Conservation (phyloP, 1,140 invertebrate genomes). For the Maniola jurtina region DNA sequence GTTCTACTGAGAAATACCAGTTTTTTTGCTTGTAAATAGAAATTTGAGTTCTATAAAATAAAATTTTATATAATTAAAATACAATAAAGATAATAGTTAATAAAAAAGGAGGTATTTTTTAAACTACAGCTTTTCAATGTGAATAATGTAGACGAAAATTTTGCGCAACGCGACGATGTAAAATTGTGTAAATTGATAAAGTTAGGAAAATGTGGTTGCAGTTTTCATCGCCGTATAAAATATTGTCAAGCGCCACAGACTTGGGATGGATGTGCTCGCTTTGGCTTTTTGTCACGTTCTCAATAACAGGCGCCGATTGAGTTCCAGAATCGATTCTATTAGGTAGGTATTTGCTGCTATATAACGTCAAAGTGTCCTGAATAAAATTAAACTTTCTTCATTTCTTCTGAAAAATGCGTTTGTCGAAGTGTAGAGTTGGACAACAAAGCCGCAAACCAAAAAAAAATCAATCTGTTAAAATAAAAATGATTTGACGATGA, state of each 20-base stretch:
- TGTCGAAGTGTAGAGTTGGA: too few relatives aligned
- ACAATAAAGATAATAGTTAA: too few relatives aligned
- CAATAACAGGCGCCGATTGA: constrained; percentile 31
- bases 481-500: too few relatives aligned
- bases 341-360: background rate
- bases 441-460: too few relatives aligned
- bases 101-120: background rate
- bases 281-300: constrained; percentile 60
- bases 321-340: constrained; percentile 31
- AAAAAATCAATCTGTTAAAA: too few relatives aligned
- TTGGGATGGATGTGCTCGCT: constrained; percentile 49
- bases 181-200: constrained; percentile 63
- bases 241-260: constrained; percentile 53
- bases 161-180: constrained; percentile 14
- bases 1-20: too few relatives aligned
- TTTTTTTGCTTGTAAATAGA: too few relatives aligned
- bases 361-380: background rate
- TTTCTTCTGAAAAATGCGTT: too few relatives aligned
- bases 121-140: background rate
- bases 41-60: too few relatives aligned
- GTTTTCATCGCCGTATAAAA: constrained; percentile 67
- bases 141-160: constrained; percentile 19
- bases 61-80: too few relatives aligned
- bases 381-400: background rate
- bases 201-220: constrained; percentile 60